These are phyloP conservation scores for Theonella swinhoei DNA, from an alignment of 37 sponge, comb jelly and placozoan genomes.

Conservation along the genomic window DNA sequence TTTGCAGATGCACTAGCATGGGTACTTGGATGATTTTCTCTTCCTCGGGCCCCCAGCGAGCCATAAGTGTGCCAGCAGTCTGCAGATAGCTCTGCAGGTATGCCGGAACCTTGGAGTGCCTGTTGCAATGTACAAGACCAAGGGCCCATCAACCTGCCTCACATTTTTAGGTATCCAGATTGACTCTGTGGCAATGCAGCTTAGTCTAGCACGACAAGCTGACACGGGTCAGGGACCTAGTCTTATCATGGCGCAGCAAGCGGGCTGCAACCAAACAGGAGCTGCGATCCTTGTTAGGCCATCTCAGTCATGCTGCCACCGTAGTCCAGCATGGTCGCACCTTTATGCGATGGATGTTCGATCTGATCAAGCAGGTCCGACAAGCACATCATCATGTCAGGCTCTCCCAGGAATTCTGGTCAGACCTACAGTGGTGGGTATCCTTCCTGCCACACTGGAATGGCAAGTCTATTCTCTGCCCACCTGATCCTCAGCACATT, in stretches of 20 bases:
- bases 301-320: not conserved
- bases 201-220: not conserved
- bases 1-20: not conserved
- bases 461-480: not conserved
- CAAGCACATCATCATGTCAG: not conserved
- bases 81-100: too few species aligned
- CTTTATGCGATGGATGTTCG: not conserved
- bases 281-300: not conserved
- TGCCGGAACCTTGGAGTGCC: too few species aligned
- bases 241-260: not conserved
- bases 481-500: not conserved
- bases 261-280: not conserved
- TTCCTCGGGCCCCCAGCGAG: not conserved
- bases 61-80: too few species aligned
- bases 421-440: slow-evolving; percentile 7
- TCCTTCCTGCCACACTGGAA: not conserved
- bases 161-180: not conserved
- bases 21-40: not conserved
- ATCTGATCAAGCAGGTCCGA: not conserved
- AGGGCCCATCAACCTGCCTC: not conserved
- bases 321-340: slow-evolving; percentile 2
- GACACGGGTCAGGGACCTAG: not conserved
- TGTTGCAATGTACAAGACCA: not conserved
- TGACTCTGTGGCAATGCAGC: not conserved
- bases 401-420: not conserved